These are phyloP conservation scores for Ectemnius continuus DNA, from an alignment of 2,888 invertebrate genomes.

Conservation along the genomic window DNA sequence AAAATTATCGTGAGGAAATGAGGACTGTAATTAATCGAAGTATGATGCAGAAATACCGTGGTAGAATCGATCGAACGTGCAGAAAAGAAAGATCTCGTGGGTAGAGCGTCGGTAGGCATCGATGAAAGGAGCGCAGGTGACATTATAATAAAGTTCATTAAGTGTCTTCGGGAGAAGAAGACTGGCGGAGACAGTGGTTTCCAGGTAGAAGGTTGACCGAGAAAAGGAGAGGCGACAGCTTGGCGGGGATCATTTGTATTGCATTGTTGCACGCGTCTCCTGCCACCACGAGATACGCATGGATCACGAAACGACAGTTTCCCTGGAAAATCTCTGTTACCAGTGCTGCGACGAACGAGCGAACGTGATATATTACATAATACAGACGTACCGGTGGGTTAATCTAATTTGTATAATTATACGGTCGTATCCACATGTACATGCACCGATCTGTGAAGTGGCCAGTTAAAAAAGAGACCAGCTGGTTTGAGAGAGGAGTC, in stretches of 20 bases:
- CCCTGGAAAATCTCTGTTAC: slow-evolving; percentile 7
- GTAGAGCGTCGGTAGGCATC: neutral
- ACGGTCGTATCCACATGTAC: neutral
- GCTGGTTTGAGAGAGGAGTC: neutral
- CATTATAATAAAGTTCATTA: slow-evolving; percentile 7
- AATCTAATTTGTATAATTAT: neutral
- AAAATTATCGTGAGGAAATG: too few relatives aligned
- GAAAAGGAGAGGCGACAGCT: slow-evolving; percentile 52
- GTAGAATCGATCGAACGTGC: neutral
- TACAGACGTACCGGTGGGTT: neutral
- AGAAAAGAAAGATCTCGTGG: neutral
- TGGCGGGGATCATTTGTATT: slow-evolving; percentile 67
- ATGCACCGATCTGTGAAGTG: neutral
- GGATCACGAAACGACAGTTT: slow-evolving; percentile 18
- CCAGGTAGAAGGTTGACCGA: slow-evolving; percentile 17
- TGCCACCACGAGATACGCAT: slow-evolving; percentile 50
- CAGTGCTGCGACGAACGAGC: too few relatives aligned
- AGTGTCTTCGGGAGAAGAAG: neutral
- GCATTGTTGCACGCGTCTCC: slow-evolving; percentile 70
- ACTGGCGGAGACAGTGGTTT: slow-evolving; percentile 12
- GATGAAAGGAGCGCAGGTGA: neutral
- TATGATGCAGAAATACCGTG: too few relatives aligned
- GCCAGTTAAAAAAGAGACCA: neutral
- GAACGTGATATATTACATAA: too few relatives aligned
- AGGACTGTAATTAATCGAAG: too few relatives aligned